These are phyloP conservation scores for Neotoxoptera formosana DNA, from an alignment of 1,140 invertebrate genomes.

Conservation along the genomic window DNA sequence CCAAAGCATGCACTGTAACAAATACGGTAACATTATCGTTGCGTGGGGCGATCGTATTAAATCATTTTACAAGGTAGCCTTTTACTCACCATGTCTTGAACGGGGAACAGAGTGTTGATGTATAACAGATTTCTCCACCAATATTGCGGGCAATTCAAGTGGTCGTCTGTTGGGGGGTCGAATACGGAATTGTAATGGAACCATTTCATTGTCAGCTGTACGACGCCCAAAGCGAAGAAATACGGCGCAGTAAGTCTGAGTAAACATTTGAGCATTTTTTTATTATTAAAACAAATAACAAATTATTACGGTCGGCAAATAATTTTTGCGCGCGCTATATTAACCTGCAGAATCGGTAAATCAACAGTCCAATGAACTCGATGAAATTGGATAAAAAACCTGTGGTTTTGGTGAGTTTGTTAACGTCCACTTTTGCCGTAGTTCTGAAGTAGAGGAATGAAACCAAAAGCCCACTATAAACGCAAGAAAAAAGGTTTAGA, in stretches of 20 bases:
- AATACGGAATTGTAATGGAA: slow-evolving; percentile 81
- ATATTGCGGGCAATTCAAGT: slow-evolving; percentile 81
- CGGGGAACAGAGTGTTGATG: slow-evolving; percentile 83
- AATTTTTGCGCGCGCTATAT: not conserved
- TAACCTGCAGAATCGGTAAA: slow-evolving; percentile 78
- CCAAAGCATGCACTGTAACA: slow-evolving; percentile 82
- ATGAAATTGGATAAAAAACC: slow-evolving; percentile 74
- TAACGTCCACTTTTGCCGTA: slow-evolving; percentile 77
- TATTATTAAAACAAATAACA: not conserved
- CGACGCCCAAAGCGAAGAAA: slow-evolving; percentile 80
- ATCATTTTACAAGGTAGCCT: not conserved
- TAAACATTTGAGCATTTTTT: not conserved
- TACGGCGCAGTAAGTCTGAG: slow-evolving; percentile 82
- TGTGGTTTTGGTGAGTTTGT: slow-evolving; percentile 73
- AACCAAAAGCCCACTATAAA: slow-evolving; percentile 77
- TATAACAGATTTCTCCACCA: slow-evolving; percentile 88
- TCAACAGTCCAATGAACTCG: slow-evolving; percentile 81
- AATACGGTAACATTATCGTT: not conserved
- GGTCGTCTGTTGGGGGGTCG: slow-evolving; percentile 80
- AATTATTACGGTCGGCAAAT: not conserved
- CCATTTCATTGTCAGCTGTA: slow-evolving; percentile 82
- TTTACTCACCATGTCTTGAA: slow-evolving; percentile 80
- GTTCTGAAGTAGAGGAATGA: slow-evolving; percentile 85
- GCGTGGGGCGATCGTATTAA: fast-evolving
- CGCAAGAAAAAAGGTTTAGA: not conserved